These are phyloP conservation scores for Pachyuromys duprasi DNA, from an alignment of 2,797 vertebrate species.

Conservation along the genomic window DNA sequence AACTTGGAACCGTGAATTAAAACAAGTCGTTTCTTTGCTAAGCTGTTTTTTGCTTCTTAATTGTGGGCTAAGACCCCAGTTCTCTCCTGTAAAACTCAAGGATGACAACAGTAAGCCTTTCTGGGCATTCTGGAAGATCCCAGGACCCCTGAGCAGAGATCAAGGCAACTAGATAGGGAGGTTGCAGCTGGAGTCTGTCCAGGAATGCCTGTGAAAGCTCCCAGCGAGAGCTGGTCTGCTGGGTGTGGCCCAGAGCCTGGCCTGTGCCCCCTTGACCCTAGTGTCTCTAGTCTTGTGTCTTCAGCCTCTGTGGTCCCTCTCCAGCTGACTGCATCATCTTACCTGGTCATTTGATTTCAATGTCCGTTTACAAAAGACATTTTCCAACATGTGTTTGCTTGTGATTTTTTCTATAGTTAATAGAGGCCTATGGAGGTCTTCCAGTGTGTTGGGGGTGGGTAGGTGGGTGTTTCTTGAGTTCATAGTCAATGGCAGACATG, in stretches of 20 bases:
- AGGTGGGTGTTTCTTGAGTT: background rate
- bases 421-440: background rate
- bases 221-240: background rate
- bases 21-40: background rate
- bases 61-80: background rate
- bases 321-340: background rate
- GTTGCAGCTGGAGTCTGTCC: background rate
- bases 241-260: background rate
- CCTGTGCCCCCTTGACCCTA: background rate
- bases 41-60: background rate
- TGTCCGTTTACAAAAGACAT: slow-evolving; percentile 30
- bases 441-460: background rate
- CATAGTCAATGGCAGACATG: background rate
- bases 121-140: background rate
- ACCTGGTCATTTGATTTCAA: slow-evolving; percentile 1
- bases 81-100: background rate
- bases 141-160: background rate
- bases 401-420: background rate
- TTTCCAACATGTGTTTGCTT: slow-evolving; percentile 48
- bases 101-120: background rate
- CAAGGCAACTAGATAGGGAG: background rate
- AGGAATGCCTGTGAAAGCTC: background rate
- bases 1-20: background rate
- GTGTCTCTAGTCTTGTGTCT: background rate
- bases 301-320: background rate